Percentiles rank a stretch among this genome's conserved stretches.
These are phyloP conservation scores for Leucoraja erinaceus DNA, from an alignment of 2,113 vertebrate species.

Conservation along the genomic window DNA sequence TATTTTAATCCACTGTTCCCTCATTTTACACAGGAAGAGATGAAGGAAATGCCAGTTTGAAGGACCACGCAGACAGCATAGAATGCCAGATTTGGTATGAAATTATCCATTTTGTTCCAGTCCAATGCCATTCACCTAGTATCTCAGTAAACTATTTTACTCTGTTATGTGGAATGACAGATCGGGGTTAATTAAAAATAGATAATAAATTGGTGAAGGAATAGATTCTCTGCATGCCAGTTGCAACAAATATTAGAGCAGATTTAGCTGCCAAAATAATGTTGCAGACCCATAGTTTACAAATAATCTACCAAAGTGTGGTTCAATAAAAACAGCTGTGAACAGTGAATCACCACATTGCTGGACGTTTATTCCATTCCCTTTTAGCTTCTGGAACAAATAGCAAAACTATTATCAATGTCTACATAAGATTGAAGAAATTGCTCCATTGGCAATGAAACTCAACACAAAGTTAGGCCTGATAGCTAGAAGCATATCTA, in stretches of 20 bases:
- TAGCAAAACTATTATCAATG: too few relatives aligned
- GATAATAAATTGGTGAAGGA: neutral
- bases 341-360: neutral
- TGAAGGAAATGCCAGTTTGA: slow-evolving; percentile 23
- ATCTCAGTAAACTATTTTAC: neutral
- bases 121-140: neutral
- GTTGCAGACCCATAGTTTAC: neutral
- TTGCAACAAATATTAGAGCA: neutral
- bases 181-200: neutral
- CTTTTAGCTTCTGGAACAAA: too few relatives aligned
- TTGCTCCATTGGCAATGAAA: too few relatives aligned
- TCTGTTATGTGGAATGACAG: neutral
- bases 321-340: neutral
- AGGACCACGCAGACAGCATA: neutral
- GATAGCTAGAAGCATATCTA: too few relatives aligned
- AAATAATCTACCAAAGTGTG: neutral
- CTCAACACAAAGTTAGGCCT: too few relatives aligned
- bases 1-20: too few relatives aligned
- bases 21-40: neutral
- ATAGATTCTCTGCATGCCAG: neutral
- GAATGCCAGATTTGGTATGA: slow-evolving; percentile 32
- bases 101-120: neutral
- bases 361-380: too few relatives aligned
- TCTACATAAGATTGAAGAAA: too few relatives aligned
- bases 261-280: neutral